Evolutionary conservation across 2,113 vertebrate species (phyloP), one percentile per base, ranked within the genome.

Genomic region (Apeltes quadracus): DNA sequence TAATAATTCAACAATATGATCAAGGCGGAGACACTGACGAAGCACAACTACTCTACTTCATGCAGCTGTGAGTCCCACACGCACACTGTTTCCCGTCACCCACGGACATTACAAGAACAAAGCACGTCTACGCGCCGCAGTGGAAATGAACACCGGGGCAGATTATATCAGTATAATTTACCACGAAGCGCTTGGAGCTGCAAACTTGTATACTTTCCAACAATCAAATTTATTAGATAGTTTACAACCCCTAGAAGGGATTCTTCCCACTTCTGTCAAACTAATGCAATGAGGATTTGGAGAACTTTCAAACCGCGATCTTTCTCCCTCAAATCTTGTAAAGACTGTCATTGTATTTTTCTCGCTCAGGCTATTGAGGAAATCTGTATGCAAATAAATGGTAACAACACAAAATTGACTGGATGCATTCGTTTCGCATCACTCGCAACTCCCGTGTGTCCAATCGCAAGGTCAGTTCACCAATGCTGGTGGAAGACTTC

Each of bases 221-320:
- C 59, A 69, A 34, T 73, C 1, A 38, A 3, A 63, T 77, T 72
- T 51, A 57, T 41, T 27, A 51, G 50, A 63, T 55, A 41, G 32
- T 56, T 71, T 23, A 29, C 23, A 23, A 23, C 16, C 32, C 22
- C 66, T 39, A 0, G 1, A 14, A 13, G 56, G 46, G 15, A 23
- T 46, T 68, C 57, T 23, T 67, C 53, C 18, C 55, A 32, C 50
- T 74, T 44, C 7, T 0, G 5, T 23, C 27, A 61, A 78, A 70
- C 38, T 36, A 34, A 39, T 72, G 44, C 25, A 74, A 66, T 48
- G 38, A 56, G 12, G 41, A 61, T n/a, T 41, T 7, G 1, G 61
- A 82, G 70, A 78, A 67, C 70, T 82, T 76, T 73, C 61, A 61
- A 75, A 82, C 29, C 7, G n/a, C 4, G 9, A 18, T 79, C 43